Evolutionary conservation across 1,140 invertebrate genomes (phyloP).

Genomic region (Gryon sp.): DNA sequence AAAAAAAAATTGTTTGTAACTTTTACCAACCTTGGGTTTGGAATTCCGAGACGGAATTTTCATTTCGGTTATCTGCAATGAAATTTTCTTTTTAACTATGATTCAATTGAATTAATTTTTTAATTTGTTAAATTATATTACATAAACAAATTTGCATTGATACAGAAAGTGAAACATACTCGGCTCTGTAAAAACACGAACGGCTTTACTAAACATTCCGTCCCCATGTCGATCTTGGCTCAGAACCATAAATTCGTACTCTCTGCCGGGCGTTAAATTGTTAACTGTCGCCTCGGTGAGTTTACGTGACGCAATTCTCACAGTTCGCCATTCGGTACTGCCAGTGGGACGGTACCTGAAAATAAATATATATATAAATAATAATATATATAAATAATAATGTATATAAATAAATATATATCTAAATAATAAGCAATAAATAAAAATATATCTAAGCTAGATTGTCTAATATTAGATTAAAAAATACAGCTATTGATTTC

Average conservation of each 20-base stretch:
- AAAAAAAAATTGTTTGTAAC: too few relatives aligned
- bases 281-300: conserved; percentile 89
- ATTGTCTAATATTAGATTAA: too few relatives aligned
- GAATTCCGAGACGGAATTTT: conserved; percentile 29
- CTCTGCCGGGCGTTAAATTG: conserved; percentile 86
- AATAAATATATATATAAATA: too few relatives aligned
- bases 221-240: conserved; percentile 92
- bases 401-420: too few relatives aligned
- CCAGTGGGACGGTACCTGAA: conserved; percentile 83
- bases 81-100: not conserved
- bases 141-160: too few relatives aligned
- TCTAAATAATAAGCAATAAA: too few relatives aligned
- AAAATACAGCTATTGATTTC: too few relatives aligned
- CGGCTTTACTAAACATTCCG: conserved; percentile 92
- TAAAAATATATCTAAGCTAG: too few relatives aligned
- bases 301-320: conserved; percentile 84
- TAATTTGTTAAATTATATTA: not conserved
- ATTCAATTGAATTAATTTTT: not conserved
- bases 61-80: conserved; percentile 10
- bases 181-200: conserved; percentile 86
- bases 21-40: conserved; percentile 11
- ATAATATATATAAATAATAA: too few relatives aligned
- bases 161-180: conserved; percentile 54
- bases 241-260: conserved; percentile 95
- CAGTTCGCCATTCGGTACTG: conserved; percentile 88